Conservation (phyloP, 2,888 invertebrate species). For the Elegia similella region DNA sequence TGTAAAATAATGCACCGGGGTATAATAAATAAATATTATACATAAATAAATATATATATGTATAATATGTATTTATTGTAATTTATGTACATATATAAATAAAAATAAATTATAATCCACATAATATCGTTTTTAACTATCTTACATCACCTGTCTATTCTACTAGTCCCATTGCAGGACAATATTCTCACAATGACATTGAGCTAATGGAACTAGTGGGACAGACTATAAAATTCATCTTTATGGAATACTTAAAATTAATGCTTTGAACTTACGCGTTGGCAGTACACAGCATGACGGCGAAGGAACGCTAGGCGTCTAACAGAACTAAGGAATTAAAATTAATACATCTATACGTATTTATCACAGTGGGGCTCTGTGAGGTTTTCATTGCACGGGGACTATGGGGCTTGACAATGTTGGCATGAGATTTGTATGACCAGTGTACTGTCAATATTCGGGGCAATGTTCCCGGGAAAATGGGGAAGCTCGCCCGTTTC, state of each 20-base stretch:
- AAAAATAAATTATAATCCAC: not conserved
- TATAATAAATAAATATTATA: not conserved
- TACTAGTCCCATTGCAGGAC: not conserved
- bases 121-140: not conserved
- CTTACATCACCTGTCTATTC: not conserved
- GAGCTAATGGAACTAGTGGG: not conserved
- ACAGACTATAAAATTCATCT: not conserved
- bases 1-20: not conserved
- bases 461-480: too few relatives aligned
- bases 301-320: conserved; percentile 35
- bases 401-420: not conserved
- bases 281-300: conserved; percentile 16
- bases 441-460: too few relatives aligned
- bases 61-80: too few relatives aligned
- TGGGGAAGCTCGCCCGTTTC: too few relatives aligned
- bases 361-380: conserved; percentile 65
- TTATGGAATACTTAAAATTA: conserved; percentile 2
- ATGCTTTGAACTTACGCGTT: conserved; percentile 1
- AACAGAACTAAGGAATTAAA: conserved; percentile 48
- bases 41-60: not conserved
- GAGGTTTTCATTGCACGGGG: conserved; percentile 49
- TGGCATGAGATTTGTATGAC: not conserved
- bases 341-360: conserved; percentile 47
- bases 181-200: not conserved
- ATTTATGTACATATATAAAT: too few relatives aligned